These are phyloP conservation scores for Chloroclystis v-ata DNA, from an alignment of 2,888 invertebrate genomes.

Conservation along the genomic window DNA sequence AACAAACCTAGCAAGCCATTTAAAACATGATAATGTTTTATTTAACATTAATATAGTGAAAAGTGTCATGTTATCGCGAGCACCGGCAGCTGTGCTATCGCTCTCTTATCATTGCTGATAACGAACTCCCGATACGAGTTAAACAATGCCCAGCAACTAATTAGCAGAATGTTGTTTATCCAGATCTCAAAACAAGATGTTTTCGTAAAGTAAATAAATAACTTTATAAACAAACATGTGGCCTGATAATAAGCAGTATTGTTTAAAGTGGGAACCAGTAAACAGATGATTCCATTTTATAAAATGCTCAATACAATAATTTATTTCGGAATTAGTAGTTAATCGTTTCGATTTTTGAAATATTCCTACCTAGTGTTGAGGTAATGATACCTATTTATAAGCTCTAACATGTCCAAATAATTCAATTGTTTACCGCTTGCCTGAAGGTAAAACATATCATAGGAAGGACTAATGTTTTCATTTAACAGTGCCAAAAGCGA, in stretches of 20 bases:
- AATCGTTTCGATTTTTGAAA: too few species aligned
- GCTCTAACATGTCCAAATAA: too few species aligned
- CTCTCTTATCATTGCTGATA: conserved; percentile 59
- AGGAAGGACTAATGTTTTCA: too few species aligned
- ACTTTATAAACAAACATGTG: not conserved
- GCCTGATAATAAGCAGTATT: not conserved
- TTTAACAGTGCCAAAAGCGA: too few species aligned
- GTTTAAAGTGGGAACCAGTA: not conserved
- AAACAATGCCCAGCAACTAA: conserved; percentile 28
- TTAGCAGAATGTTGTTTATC: conserved; percentile 10
- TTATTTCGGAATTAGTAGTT: too few species aligned
- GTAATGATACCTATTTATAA: too few species aligned
- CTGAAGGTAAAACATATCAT: too few species aligned
- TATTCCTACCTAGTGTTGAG: too few species aligned
- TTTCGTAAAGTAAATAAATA: not conserved
- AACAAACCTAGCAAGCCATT: conserved; percentile 8
- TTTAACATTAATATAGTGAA: conserved; percentile 40
- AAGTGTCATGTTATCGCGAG: conserved; percentile 58
- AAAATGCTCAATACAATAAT: too few species aligned
- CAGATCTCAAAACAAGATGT: conserved; percentile 5
- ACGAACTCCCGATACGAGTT: conserved; percentile 46
- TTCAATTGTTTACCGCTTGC: too few species aligned
- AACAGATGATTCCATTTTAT: not conserved
- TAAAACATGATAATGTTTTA: conserved; percentile 26
- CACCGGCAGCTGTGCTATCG: conserved; percentile 64